phyloP scores from a whole-genome alignment of 1,140 invertebrate genomes.

The Drosophila sp. region DNA sequence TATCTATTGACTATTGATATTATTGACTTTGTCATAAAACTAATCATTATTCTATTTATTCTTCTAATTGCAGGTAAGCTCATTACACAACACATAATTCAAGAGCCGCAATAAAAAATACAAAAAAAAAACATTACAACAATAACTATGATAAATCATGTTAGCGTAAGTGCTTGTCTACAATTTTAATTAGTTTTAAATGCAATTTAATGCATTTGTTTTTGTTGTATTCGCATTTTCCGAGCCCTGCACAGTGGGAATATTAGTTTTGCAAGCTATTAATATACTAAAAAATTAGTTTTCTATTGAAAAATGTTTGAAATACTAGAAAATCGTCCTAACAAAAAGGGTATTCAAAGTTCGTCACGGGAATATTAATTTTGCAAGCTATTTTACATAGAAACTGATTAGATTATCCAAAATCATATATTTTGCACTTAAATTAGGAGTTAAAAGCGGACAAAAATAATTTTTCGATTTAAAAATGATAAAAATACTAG shows the following conservation, averaged over 20 bases:
- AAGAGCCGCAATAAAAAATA: slow-evolving; percentile 33
- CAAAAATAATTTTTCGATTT: too few species aligned
- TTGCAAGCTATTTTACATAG: too few species aligned
- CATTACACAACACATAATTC: slow-evolving; percentile 57
- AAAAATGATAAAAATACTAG: too few species aligned
- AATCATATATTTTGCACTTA: too few species aligned
- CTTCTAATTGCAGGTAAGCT: slow-evolving; percentile 81
- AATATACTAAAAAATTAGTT: too few species aligned
- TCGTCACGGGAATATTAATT: too few species aligned
- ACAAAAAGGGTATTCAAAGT: too few species aligned
- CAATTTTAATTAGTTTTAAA: slow-evolving; percentile 79
- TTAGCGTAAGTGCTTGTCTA: slow-evolving; percentile 72
- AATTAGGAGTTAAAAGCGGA: too few species aligned
- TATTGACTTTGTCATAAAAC: slow-evolving; percentile 18
- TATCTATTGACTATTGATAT: neutral
- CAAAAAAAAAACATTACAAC: slow-evolving; percentile 31
- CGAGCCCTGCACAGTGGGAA: neutral
- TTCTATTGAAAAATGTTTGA: too few species aligned
- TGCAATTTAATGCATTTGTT: slow-evolving; percentile 66
- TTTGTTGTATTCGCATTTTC: slow-evolving; percentile 23
- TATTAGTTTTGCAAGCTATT: too few species aligned
- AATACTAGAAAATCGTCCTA: too few species aligned
- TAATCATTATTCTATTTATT: slow-evolving; percentile 59
- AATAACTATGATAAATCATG: slow-evolving; percentile 41
- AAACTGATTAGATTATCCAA: too few species aligned